Evolutionary conservation across 1,140 invertebrate genomes (phyloP), one percentile per base, ranked within the genome.

Genomic region (Coboldia fuscipes): DNA sequence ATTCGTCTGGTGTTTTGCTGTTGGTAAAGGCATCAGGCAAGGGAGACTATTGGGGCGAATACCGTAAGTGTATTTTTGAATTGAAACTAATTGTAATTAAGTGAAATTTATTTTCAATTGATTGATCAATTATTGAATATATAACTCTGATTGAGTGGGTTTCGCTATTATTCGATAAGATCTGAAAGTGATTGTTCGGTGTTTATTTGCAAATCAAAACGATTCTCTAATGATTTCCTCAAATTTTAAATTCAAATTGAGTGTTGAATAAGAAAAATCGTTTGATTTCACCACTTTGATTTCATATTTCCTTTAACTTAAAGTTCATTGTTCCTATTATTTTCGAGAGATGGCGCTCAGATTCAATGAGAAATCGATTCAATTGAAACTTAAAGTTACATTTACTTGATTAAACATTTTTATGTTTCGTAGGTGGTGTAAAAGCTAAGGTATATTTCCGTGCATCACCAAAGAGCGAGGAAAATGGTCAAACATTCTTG

Each of bases 11-110:
- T 19, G 66, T 77, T 3, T 57, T 84, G 20, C 69, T 84, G 41
- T 58, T 82, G 32, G 72, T 83, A 1, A 69, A 76, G 42, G 78
- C 79, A 12, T 75, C 74, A 8, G 78, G 78, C 3, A 73, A 74
- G 34, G 78, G 79, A 3, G 76, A 83, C 50, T 84, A 82, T 50
- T 84, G 78, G 78, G 79, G 79, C 22, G 75, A 81, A 61, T 84
- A 84, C 48, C 73, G 78, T 82, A 49, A 53, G 50, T 43, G 6
- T 23, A 12, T 12, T 7, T 23, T 12, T 7, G 6, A 27, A 36
- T 35, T 16, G 29, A 35, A 21, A 28, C 21, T 15, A 19, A 14
- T n/a, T n/a, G n/a, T n/a, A n/a, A n/a, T n/a, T n/a, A n/a, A n/a
- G n/a, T n/a, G n/a, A n/a, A n/a, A n/a, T n/a, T n/a, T n/a, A n/a